These are phyloP conservation scores for Melieria picta DNA, from an alignment of 2,888 invertebrate species.

Conservation along the genomic window DNA sequence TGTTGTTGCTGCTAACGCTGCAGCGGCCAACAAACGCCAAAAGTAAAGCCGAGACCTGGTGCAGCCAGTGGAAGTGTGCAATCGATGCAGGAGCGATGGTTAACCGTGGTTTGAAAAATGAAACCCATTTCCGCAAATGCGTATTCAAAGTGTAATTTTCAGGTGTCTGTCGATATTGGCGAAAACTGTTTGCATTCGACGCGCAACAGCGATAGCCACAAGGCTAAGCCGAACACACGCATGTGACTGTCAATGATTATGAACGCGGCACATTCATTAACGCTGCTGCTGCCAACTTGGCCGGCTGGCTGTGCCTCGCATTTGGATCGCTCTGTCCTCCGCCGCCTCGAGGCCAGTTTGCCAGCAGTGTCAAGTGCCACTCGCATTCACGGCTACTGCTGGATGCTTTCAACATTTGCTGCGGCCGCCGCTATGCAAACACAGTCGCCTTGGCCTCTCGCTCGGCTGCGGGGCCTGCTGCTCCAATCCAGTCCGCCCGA, in stretches of 20 bases:
- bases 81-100: background rate
- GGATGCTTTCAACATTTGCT: background rate
- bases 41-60: conserved; percentile 22
- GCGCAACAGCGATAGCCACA: conserved; percentile 11
- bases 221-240: too few relatives aligned
- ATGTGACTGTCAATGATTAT: conserved; percentile 10
- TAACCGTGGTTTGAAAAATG: conserved; percentile 31
- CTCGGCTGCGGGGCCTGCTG: too few relatives aligned
- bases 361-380: conserved; percentile 18
- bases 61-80: background rate
- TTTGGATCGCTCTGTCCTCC: conserved; percentile 4
- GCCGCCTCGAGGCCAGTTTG: conserved; percentile 14
- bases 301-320: background rate
- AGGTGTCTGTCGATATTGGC: conserved; percentile 25
- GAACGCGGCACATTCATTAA: conserved; percentile 32
- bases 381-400: background rate
- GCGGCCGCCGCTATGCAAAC: too few relatives aligned
- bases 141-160: conserved; percentile 36
- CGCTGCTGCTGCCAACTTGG: conserved; percentile 5
- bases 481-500: too few relatives aligned
- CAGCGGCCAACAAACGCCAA: background rate
- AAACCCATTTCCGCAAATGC: conserved; percentile 37
- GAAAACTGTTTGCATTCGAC: conserved; percentile 34
- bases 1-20: too few relatives aligned
- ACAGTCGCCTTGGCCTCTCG: too few relatives aligned